Conservation (phyloP, 1,140 invertebrate species). For the Caenorhabditis briggsae region DNA sequence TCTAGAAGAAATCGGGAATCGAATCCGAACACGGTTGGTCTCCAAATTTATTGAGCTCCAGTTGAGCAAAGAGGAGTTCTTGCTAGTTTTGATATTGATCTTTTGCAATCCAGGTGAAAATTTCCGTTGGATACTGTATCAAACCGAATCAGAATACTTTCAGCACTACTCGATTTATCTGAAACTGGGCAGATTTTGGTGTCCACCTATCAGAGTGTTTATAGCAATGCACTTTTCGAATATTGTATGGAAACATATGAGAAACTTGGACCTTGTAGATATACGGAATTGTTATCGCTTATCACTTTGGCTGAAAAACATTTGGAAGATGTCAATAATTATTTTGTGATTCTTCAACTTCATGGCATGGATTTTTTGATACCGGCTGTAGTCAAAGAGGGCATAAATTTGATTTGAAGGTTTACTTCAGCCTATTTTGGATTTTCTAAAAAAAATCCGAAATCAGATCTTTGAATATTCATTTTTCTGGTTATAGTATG, state of each 20-base stretch:
- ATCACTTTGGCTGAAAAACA: neutral
- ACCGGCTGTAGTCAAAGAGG: neutral
- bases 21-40: neutral
- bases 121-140: no score
- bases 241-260: neutral
- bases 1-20: neutral
- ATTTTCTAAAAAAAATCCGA: no score
- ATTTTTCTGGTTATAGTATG: no score
- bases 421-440: no score
- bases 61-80: neutral
- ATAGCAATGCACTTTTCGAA: neutral
- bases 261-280: neutral
- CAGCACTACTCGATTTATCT: neutral
- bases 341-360: constrained; percentile 10
- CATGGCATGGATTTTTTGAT: neutral
- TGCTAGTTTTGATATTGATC: neutral
- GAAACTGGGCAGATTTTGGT: neutral
- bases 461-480: no score
- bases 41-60: neutral
- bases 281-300: neutral
- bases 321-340: neutral
- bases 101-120: neutral
- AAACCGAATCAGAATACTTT: neutral
- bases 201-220: neutral
- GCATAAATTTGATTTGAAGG: neutral